phyloP scores from a whole-genome alignment of 2,888 invertebrate species.

The Thalpophila matura region DNA sequence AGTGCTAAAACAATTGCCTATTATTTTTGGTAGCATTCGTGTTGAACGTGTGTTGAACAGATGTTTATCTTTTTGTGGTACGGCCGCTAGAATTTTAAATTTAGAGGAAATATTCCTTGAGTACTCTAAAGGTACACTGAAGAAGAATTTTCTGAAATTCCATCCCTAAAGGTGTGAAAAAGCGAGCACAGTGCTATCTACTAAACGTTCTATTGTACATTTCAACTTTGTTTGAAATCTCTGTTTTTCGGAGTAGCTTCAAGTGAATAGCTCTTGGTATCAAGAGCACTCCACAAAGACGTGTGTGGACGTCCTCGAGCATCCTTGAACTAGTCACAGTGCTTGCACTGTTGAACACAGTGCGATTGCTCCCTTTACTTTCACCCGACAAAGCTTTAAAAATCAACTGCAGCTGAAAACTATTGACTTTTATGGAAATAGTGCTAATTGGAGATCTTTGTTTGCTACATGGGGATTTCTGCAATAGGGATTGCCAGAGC shows the following conservation, averaged over 20 bases:
- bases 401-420: neutral
- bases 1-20: too few species aligned
- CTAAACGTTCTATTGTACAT: neutral
- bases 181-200: too few species aligned
- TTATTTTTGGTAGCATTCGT: too few species aligned
- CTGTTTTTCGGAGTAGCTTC: neutral
- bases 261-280: conserved; percentile 7
- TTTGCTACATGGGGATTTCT: too few species aligned
- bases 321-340: conserved; percentile 12
- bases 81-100: too few species aligned
- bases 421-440: neutral
- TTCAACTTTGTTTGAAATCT: neutral
- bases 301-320: neutral
- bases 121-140: too few species aligned
- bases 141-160: too few species aligned
- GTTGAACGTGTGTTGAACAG: too few species aligned
- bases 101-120: too few species aligned
- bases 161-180: too few species aligned
- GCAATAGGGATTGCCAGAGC: too few species aligned
- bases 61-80: too few species aligned
- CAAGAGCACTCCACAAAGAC: conserved; percentile 5
- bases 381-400: neutral
- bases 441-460: neutral
- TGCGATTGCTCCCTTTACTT: neutral
- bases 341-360: conserved; percentile 2